Base-by-base conservation (phyloP, 2,888 invertebrate genomes). In the Drosophila merina region DNA sequence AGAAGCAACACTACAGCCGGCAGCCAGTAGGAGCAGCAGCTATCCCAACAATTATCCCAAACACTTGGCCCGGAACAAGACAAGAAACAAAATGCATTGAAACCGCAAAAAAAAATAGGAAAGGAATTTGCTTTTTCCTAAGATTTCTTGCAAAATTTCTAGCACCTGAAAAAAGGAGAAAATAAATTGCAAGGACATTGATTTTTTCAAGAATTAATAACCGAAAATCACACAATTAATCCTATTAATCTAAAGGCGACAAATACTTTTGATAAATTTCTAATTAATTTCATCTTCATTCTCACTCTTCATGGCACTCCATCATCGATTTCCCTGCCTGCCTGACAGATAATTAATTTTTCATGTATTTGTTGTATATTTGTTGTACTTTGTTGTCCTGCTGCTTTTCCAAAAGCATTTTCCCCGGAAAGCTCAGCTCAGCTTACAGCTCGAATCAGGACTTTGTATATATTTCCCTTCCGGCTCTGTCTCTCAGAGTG, bases 31-130 rank as follows among this genome's bases (percentile, higher is more conserved):
- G 14, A 14, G 42, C 62, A 45, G 47, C 38, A 47, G 48, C 56
- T 45, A 52, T 20, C 20, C 20, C 20, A 20, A 20, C 77, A 69
- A 76, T 74, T 66, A 67, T 47, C 31, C 52, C 51, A 57, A 72
- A 72, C 70, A 44, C 44, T 40, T 67, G 66, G 60, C 76, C 56
- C 68, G 66, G 45, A 64, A 80, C 85, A 84, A 72, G 81, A 77
- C 84, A 77, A 75, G 76, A 72, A 79, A 84, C 81, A 79, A 84
- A 77, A 77, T 79, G 85, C 78, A 77, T 72, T 75, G 60, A 72
- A n/a, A 6, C 57, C 56, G 58, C 55, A n/a, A n/a, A n/a, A n/a
- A n/a, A n/a, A n/a, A n/a, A n/a, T n/a, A n/a, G n/a, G n/a, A n/a
- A n/a, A n/a, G n/a, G n/a, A n/a, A n/a, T 20, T 20, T 20, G 2